phyloP scores from a whole-genome alignment of 1,140 invertebrate species.

The Meloidogyne floridensis region DNA sequence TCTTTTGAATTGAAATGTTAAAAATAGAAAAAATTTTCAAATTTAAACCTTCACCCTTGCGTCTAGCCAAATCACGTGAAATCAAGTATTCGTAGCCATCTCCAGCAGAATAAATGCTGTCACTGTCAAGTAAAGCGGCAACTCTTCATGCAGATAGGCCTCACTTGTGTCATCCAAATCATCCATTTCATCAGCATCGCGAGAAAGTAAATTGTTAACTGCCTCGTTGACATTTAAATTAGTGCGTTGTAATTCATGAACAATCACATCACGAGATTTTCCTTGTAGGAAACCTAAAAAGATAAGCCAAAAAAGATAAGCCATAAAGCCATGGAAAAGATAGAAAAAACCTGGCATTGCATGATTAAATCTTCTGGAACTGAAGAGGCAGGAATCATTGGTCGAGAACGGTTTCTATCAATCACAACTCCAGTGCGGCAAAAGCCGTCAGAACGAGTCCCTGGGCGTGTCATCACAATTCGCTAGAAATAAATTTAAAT shows the following conservation, averaged over 20 bases:
- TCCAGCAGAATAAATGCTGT: slow-evolving; percentile 95
- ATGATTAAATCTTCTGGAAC: slow-evolving; percentile 68
- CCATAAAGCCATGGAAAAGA: slow-evolving; percentile 41
- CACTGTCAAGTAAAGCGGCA: slow-evolving; percentile 87
- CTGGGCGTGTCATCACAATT: too few species aligned
- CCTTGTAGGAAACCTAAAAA: slow-evolving; percentile 78
- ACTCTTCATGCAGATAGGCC: slow-evolving; percentile 77
- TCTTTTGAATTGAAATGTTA: slow-evolving; percentile 11
- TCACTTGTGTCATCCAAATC: slow-evolving; percentile 57
- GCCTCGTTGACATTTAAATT: slow-evolving; percentile 95
- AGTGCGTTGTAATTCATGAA: slow-evolving; percentile 89
- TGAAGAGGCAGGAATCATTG: slow-evolving; percentile 68
- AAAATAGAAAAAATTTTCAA: not conserved
- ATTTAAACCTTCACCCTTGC: slow-evolving; percentile 35
- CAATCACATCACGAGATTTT: slow-evolving; percentile 95
- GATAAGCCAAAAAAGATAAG: not conserved
- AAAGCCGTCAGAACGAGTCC: too few species aligned
- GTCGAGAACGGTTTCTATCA: slow-evolving; percentile 51
- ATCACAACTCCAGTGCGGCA: slow-evolving; percentile 36
- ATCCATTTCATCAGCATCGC: slow-evolving; percentile 86
- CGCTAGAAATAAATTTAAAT: too few species aligned
- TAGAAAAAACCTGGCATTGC: slow-evolving; percentile 1
- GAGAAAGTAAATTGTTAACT: slow-evolving; percentile 91
- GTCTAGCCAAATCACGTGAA: slow-evolving; percentile 84
- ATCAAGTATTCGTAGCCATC: slow-evolving; percentile 92